Evolutionary conservation across 2,797 vertebrate genomes (phyloP).

Genomic region (Octomys mimax): DNA sequence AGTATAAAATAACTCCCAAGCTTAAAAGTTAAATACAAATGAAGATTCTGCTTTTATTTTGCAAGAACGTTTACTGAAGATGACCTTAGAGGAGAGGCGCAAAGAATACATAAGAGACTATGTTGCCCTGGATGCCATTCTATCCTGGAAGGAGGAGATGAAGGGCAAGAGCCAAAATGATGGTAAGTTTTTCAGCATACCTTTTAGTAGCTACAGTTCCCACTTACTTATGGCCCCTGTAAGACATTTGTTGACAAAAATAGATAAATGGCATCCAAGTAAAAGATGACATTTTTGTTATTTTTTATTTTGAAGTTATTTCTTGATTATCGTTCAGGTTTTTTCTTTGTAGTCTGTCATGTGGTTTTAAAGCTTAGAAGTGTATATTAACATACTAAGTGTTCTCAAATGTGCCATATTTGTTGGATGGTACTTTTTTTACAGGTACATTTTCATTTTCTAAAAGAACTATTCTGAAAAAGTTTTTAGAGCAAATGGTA

Average conservation of each 20-base stretch:
- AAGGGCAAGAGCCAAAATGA: slow-evolving; percentile 89
- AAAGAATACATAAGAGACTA: slow-evolving; percentile 94
- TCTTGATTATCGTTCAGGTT: slow-evolving; percentile 42
- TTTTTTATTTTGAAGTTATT: slow-evolving; percentile 66
- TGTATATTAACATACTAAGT: slow-evolving; percentile 29
- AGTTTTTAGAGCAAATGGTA: slow-evolving; percentile 55
- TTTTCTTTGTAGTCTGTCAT: slow-evolving; percentile 16
- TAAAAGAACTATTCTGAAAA: slow-evolving; percentile 9
- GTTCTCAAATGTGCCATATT: slow-evolving; percentile 16
- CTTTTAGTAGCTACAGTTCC: slow-evolving; percentile 56
- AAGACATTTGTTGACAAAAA: slow-evolving; percentile 29
- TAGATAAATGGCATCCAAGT: slow-evolving; percentile 49
- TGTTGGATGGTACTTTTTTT: slow-evolving; percentile 20
- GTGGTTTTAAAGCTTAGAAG: slow-evolving; percentile 56
- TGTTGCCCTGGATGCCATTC: slow-evolving; percentile 92
- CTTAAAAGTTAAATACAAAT: slow-evolving; percentile 82
- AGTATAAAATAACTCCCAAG: slow-evolving; percentile 66
- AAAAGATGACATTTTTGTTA: slow-evolving; percentile 52
- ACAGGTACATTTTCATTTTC: neutral
- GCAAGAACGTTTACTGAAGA: slow-evolving; percentile 95
- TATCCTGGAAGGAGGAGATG: slow-evolving; percentile 93
- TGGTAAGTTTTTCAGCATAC: slow-evolving; percentile 86
- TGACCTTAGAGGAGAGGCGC: slow-evolving; percentile 95
- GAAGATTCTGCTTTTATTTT: slow-evolving; percentile 75
- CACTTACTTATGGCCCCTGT: slow-evolving; percentile 27